These are phyloP conservation scores for Trinectes maculatus DNA, from an alignment of 2,113 vertebrate genomes.

Conservation along the genomic window DNA sequence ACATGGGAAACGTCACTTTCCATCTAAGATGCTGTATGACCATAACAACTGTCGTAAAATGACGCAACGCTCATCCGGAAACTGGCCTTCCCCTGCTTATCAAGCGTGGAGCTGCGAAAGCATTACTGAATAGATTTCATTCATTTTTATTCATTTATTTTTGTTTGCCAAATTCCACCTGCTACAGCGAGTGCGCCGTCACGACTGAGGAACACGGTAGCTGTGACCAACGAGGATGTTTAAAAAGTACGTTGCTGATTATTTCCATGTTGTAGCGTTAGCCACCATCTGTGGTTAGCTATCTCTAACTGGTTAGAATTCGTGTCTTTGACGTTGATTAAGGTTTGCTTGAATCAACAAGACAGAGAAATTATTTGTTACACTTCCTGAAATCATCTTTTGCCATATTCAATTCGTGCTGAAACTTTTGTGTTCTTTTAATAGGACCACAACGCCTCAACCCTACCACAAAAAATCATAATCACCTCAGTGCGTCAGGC, in stretches of 20 bases:
- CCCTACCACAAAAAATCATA: neutral
- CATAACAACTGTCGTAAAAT: slow-evolving; percentile 60
- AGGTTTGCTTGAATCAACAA: neutral
- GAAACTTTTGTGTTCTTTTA: too few relatives aligned
- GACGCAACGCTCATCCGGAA: neutral
- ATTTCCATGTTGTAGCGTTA: slow-evolving; percentile 23
- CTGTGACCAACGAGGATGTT: slow-evolving; percentile 77
- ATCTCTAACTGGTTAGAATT: slow-evolving; percentile 36
- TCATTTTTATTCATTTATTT: neutral
- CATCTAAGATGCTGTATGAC: slow-evolving; percentile 21
- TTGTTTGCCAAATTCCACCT: neutral
- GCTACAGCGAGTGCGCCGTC: neutral
- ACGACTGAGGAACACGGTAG: slow-evolving; percentile 5
- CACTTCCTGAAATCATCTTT: neutral
- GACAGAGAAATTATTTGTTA: neutral
- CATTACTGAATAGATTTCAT: slow-evolving; percentile 18
- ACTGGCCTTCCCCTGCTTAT: slow-evolving; percentile 25
- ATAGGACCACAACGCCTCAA: too few relatives aligned
- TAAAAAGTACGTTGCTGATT: slow-evolving; percentile 80
- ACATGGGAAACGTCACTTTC: neutral
- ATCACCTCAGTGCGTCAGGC: too few relatives aligned
- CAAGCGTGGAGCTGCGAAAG: slow-evolving; percentile 56
- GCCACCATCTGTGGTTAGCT: slow-evolving; percentile 37
- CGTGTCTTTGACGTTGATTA: neutral
- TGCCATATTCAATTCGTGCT: too few relatives aligned